phyloP scores from a whole-genome alignment of 2,888 invertebrate species.

The Polyommatus icarus region DNA sequence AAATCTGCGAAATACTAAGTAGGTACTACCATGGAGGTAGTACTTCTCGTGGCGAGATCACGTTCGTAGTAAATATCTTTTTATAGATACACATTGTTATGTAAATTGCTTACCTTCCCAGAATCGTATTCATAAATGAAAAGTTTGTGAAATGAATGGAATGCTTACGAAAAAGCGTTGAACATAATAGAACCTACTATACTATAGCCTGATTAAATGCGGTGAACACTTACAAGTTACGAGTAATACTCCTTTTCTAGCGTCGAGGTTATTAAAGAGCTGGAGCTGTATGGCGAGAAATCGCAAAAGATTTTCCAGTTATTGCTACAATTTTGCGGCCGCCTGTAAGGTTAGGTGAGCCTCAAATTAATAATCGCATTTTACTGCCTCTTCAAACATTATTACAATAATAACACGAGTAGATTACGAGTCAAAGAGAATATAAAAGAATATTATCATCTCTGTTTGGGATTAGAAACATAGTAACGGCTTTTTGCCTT shows the following conservation, averaged over 20 bases:
- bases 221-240: background rate
- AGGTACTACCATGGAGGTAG: too few species aligned
- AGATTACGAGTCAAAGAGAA: background rate
- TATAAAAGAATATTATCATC: background rate
- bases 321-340: background rate
- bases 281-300: background rate
- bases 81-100: conserved; percentile 9
- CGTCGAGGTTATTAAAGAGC: background rate
- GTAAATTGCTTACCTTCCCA: background rate
- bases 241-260: background rate
- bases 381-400: background rate
- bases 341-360: too few species aligned
- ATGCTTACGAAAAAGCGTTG: background rate
- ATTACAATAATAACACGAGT: background rate
- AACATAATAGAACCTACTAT: background rate
- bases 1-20: conserved; percentile 40
- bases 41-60: background rate
- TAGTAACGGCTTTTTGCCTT: background rate
- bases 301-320: background rate
- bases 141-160: background rate
- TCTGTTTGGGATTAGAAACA: background rate
- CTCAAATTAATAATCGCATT: too few species aligned
- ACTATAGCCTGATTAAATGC: background rate
- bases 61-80: conserved; percentile 7
- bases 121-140: background rate